phyloP scores from a whole-genome alignment of 1,140 invertebrate species.

The Papilio polyxenes region DNA sequence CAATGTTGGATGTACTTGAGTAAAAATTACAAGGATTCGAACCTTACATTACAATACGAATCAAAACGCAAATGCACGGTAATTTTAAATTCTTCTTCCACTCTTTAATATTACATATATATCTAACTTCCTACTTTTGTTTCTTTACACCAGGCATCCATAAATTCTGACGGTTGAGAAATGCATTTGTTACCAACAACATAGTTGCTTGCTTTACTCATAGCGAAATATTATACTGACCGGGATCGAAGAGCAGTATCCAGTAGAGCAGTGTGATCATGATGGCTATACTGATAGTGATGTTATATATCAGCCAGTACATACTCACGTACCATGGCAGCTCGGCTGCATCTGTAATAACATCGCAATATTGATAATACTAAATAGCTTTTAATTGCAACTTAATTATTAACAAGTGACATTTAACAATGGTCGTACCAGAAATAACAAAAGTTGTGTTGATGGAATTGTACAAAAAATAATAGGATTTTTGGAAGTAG shows the following conservation, averaged over 20 bases:
- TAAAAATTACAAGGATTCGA: no score
- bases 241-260: conserved; percentile 79
- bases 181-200: not conserved
- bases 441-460: no score
- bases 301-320: conserved; percentile 85
- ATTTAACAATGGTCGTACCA: no score
- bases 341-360: conserved; percentile 55
- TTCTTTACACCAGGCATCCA: no score
- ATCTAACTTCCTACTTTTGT: not conserved
- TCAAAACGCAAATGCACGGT: no score
- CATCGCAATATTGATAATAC: conserved; percentile 20
- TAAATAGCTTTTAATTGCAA: not conserved
- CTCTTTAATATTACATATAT: no score
- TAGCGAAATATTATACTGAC: conserved; percentile 42
- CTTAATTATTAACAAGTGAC: not conserved
- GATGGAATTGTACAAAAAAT: no score
- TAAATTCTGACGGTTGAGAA: not conserved
- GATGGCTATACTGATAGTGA: conserved; percentile 81
- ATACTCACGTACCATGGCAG: conserved; percentile 70
- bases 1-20: not conserved
- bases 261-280: conserved; percentile 86
- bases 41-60: no score
- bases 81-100: no score
- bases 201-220: no score
- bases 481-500: no score